These are phyloP conservation scores for Amiota communis DNA, from an alignment of 2,888 invertebrate genomes.

Conservation along the genomic window DNA sequence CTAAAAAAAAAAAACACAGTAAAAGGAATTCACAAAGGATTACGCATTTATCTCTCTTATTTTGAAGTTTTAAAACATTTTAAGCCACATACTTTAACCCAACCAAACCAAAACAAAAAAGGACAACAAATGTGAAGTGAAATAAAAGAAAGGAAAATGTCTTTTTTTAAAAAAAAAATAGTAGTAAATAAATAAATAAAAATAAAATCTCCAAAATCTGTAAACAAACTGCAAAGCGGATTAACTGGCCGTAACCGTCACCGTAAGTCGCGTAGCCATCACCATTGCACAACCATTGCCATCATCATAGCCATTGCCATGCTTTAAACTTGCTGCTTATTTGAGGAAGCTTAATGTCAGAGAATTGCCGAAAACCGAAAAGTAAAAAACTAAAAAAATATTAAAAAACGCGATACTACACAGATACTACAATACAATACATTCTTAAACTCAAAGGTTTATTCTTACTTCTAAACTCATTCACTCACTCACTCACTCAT, in stretches of 20 bases:
- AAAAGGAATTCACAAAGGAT: conserved; percentile 6
- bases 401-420: conserved; percentile 7
- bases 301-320: not conserved
- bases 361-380: conserved; percentile 3
- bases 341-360: conserved; percentile 21
- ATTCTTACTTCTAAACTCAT: too few species aligned
- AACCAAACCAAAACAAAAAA: conserved; percentile 22
- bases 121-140: conserved; percentile 11
- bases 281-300: too few species aligned
- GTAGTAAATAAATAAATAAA: not conserved
- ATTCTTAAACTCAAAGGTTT: too few species aligned
- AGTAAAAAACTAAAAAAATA: conserved; percentile 2
- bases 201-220: conserved; percentile 17
- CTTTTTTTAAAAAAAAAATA: not conserved
- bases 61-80: conserved; percentile 33
- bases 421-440: too few species aligned
- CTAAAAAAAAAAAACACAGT: conserved; percentile 1
- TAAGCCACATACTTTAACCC: conserved; percentile 10
- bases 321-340: conserved; percentile 31
- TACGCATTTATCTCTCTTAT: conserved; percentile 17
- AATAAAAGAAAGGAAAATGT: conserved; percentile 2
- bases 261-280: not conserved
- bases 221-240: conserved; percentile 31
- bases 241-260: conserved; percentile 31
- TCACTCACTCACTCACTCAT: not conserved